Evolutionary conservation across 1,140 invertebrate species (phyloP).

Genomic region (Berghia stephanieae): DNA sequence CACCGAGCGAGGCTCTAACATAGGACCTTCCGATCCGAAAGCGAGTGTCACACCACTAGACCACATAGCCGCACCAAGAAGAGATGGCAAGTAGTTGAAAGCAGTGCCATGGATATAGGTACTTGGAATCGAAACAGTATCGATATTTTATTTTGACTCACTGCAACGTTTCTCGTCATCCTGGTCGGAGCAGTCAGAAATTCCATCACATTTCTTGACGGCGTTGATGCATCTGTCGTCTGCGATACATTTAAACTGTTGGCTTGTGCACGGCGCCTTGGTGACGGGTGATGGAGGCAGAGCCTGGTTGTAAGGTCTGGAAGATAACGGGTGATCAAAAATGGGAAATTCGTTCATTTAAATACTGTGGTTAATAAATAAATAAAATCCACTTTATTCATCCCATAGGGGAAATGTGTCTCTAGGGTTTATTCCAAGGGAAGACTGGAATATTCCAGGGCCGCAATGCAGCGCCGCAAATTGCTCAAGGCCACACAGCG

Average conservation of each 20-base stretch:
- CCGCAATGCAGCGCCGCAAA: too few species aligned
- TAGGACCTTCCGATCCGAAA: too few species aligned
- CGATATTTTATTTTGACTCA: too few species aligned
- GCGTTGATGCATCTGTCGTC: neutral
- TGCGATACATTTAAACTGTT: slow-evolving; percentile 15
- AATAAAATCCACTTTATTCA: neutral
- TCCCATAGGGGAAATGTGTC: neutral
- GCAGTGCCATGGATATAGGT: too few species aligned
- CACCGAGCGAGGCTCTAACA: too few species aligned
- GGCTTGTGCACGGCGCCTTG: neutral
- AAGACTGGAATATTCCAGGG: neutral
- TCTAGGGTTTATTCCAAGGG: too few species aligned
- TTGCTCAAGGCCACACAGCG: too few species aligned
- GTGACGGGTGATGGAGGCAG: neutral
- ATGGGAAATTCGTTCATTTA: neutral
- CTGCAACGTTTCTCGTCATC: slow-evolving; percentile 24
- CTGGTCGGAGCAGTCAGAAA: neutral
- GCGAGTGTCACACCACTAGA: neutral
- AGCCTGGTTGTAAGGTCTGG: neutral
- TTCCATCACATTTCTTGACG: slow-evolving; percentile 1
- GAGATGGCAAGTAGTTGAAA: too few species aligned
- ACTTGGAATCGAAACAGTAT: too few species aligned
- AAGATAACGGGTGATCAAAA: neutral
- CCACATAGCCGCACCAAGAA: neutral
- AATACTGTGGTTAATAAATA: neutral